Base-by-base conservation (phyloP, 1,140 invertebrate genomes). In the Drosophila azteca region DNA sequence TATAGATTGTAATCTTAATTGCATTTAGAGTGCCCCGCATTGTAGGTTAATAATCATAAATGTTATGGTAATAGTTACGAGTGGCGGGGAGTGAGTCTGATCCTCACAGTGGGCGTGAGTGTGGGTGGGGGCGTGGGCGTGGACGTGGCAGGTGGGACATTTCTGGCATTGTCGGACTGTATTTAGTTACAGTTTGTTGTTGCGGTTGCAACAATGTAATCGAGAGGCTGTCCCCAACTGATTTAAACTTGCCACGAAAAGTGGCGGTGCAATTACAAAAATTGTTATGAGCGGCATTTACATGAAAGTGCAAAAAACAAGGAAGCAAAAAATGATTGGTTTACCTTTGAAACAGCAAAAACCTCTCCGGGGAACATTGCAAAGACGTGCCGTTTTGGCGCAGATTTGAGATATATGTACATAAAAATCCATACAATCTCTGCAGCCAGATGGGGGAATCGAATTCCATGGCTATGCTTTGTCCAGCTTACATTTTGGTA, bases 1-100 rank as follows among this genome's bases (percentile, higher is more conserved):
- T 88, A 89, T 71, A 79, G 83, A 87, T 87, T 75, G 79, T 87
- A 79, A 87, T 87, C 83, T 87, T 87, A 87, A 87, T 87, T 87
- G 83, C 84, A 87, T 88, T 87, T 87, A 87, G 83, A 87, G 83
- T 87, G 83, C 83, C 84, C 85, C 81, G 83, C 83, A 87, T 87
- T 87, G 83, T 87, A 76, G 83, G 84, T 87, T 87, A 87, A 87
- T 87, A 87, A 87, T 88, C 84, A 87, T 87, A 85, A 85, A 85
- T 85, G 82, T 87, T 87, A 85, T 87, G 82, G 82, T 85, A 85
- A 85, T 85, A 85, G 82, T 85, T 73, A 60, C 53, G 53, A 81
- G 71, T 58, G 61, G 13, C 45, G 53, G 53, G 11, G 35, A 39
- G 2, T 39, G 35, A 13, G 35, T 39, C 52, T 35, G 31, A 55